phyloP scores from a whole-genome alignment of 2,797 vertebrate genomes.

The Galaxias olidus region DNA sequence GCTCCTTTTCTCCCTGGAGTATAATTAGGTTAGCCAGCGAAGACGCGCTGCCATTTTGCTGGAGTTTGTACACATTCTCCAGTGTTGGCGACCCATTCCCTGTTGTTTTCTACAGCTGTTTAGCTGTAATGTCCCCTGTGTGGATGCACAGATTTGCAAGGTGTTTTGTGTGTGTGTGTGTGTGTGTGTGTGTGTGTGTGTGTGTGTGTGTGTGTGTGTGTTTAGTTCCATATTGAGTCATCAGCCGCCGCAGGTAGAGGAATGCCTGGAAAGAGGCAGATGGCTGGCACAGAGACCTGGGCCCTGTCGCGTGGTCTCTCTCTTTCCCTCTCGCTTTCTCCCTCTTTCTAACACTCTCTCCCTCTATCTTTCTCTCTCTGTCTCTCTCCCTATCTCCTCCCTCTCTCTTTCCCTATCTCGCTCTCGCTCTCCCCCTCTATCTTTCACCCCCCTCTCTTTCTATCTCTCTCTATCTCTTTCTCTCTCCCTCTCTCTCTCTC shows the following conservation, averaged over 20 bases:
- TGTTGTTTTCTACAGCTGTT: background rate
- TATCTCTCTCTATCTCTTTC: conserved; percentile 7
- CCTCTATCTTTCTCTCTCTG: conserved; percentile 18
- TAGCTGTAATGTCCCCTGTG: background rate
- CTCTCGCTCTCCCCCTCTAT: conserved; percentile 21
- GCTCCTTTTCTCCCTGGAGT: background rate
- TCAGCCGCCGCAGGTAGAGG: conserved; percentile 62
- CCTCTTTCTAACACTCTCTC: too few relatives aligned
- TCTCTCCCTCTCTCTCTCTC: too few relatives aligned
- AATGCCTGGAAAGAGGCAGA: conserved; percentile 67
- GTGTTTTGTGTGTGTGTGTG: conserved; percentile 12
- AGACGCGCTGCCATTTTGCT: background rate
- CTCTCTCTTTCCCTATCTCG: too few relatives aligned
- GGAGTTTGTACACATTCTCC: background rate
- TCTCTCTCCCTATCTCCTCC: too few relatives aligned
- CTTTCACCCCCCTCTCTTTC: too few relatives aligned
- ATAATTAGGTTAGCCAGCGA: background rate
- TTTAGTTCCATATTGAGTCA: conserved; percentile 45
- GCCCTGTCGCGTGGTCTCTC: conserved; percentile 37
- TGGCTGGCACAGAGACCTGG: conserved; percentile 63
- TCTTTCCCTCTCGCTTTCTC: background rate
- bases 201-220: conserved; percentile 19
- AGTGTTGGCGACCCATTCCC: conserved; percentile 1
- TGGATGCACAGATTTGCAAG: conserved; percentile 8
- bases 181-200: conserved; percentile 12